Base-by-base conservation (phyloP, 2,888 invertebrate genomes). In the Drosophila algonquin region DNA sequence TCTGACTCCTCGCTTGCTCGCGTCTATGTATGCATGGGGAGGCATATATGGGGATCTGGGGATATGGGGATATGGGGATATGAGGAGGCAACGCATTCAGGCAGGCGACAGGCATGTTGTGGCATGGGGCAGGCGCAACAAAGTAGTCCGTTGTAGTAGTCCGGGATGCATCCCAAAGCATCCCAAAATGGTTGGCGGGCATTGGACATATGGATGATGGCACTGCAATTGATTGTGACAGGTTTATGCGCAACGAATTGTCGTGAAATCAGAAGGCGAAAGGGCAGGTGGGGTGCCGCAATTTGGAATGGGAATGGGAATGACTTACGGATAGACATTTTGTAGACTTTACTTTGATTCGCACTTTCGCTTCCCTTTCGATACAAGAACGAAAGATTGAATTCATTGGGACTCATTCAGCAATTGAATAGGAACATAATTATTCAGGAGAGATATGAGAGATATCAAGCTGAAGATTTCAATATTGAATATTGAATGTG, bases 91-190 rank as follows among this genome's bases (percentile, higher is more conserved):
- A 57, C n/a, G 46, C 46, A 30, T 30, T 27, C 32, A n/a, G 35
- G 24, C 18, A 57, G 10, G 50, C 50, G 50, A 47, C 47, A 47
- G 46, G 18, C 57, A 35, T 57, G 32, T 57, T 46, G 32, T 21
- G 35, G 47, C 50, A 83, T 81, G 74, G 81, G 69, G 72, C 70
- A 75, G 69, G 62, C 76, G 69, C 73, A 82, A 68, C 80, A 64
- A 72, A 79, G 64, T 81, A 71, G 81, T 71, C 55, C 64, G 44
- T 30, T 30, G 30, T 30, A 79, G 64, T 81, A 71, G 81, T 71
- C 50, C 64, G 32, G 64, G 54, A 14, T 40, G 40, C 40, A 40
- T 14, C 46, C 12, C 14, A 52, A 54, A 24, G 24, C 16, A 51
- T 24, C 45, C 52, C 61, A 59, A 65, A 40, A 47, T 55, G 58